Percentiles rank a stretch among this genome's conserved stretches.
Conservation (phyloP, 2,113 vertebrate species). For the Bufo gargarizans region DNA sequence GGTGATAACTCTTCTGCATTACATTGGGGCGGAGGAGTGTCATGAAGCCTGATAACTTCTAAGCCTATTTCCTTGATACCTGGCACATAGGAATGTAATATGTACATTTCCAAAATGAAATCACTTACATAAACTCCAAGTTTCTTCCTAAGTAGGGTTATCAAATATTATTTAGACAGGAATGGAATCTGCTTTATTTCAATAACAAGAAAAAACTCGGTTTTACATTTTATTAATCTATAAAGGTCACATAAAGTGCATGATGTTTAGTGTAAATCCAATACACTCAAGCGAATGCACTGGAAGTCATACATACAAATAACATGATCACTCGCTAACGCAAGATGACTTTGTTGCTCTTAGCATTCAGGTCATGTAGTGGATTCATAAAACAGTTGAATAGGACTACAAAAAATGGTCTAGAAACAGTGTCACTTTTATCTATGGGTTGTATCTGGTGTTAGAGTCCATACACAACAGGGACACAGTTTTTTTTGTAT, state of each 20-base stretch:
- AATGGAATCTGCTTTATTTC: neutral
- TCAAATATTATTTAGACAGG: neutral
- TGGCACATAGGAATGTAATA: constrained; percentile 66
- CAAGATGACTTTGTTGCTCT: neutral
- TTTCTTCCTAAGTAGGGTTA: neutral
- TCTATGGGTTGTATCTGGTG: too few species aligned
- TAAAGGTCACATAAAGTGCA: constrained; percentile 24
- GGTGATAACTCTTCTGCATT: constrained; percentile 56
- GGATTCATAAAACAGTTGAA: neutral
- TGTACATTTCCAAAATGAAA: constrained; percentile 64
- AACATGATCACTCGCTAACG: neutral
- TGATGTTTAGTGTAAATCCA: neutral
- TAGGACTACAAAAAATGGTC: too few species aligned
- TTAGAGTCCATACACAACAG: too few species aligned
- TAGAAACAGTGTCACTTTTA: too few species aligned
- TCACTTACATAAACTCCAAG: constrained; percentile 54
- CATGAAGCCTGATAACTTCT: constrained; percentile 63
- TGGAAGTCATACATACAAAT: neutral
- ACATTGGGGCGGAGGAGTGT: constrained; percentile 33
- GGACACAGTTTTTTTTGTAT: too few species aligned
- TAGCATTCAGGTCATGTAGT: neutral
- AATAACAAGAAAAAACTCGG: neutral
- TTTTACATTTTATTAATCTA: constrained; percentile 6
- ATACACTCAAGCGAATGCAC: neutral
- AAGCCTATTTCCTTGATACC: constrained; percentile 63